Conservation (phyloP, 2,888 invertebrate genomes). For the Creontiades dilutus region DNA sequence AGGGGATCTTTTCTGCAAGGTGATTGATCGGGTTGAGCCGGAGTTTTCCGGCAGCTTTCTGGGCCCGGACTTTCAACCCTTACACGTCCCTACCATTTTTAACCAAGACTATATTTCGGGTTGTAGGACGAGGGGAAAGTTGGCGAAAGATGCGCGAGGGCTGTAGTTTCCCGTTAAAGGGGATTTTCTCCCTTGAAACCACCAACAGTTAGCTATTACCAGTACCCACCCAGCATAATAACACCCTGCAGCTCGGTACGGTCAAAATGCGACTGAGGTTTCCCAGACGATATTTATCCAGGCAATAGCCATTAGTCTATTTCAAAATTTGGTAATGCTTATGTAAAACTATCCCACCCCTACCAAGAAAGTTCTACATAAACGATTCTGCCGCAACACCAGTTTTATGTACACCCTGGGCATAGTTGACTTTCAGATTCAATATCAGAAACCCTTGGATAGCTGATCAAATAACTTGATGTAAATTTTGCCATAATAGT, state of each 20-base stretch:
- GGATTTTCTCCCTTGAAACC: not conserved
- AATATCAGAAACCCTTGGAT: no score
- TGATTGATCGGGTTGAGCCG: constrained; percentile 4
- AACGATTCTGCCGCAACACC: no score
- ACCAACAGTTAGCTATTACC: not conserved
- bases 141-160: not conserved
- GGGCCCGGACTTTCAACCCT: not conserved
- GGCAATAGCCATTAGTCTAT: no score
- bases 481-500: no score
- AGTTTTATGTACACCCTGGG: no score
- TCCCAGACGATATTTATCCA: no score
- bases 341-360: no score
- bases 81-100: constrained; percentile 4
- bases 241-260: not conserved
- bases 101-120: constrained; percentile 1
- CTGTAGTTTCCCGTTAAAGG: not conserved
- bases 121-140: not conserved
- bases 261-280: not conserved
- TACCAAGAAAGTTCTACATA: no score
- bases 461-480: no score
- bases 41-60: not conserved
- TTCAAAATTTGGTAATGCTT: no score
- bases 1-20: not conserved
- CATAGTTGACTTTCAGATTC: no score
- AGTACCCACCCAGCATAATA: not conserved